Conservation (phyloP, 2,113 vertebrate species). For the Coptodon rendalli region DNA sequence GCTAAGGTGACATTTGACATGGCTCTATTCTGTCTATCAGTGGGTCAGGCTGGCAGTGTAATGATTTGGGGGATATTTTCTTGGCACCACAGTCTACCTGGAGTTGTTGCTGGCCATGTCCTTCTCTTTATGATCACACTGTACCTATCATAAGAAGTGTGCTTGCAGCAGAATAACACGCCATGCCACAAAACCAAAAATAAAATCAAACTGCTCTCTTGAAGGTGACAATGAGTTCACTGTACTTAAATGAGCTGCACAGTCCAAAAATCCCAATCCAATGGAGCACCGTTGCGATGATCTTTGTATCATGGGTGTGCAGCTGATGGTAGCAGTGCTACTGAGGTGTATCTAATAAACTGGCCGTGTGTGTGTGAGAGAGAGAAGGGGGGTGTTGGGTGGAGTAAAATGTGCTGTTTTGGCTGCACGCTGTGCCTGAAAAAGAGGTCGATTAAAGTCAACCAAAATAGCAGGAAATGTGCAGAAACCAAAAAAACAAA, state of each 20-base stretch:
- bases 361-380: fast-evolving
- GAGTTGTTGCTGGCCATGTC: background rate
- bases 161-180: background rate
- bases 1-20: background rate
- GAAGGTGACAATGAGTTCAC: background rate
- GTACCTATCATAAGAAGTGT: background rate
- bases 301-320: background rate
- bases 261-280: background rate
- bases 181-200: background rate
- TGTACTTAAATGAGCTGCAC: background rate
- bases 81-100: background rate
- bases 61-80: background rate
- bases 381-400: background rate
- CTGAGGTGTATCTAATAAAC: background rate
- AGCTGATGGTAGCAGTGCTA: background rate
- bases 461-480: background rate
- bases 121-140: background rate
- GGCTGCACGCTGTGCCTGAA: no score
- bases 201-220: background rate
- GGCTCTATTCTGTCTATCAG: background rate
- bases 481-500: background rate
- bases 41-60: background rate
- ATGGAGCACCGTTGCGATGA: background rate
- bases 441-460: background rate
- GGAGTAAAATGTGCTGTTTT: background rate